Base-by-base conservation (phyloP, 1,140 invertebrate species). In the Papilio helenus region DNA sequence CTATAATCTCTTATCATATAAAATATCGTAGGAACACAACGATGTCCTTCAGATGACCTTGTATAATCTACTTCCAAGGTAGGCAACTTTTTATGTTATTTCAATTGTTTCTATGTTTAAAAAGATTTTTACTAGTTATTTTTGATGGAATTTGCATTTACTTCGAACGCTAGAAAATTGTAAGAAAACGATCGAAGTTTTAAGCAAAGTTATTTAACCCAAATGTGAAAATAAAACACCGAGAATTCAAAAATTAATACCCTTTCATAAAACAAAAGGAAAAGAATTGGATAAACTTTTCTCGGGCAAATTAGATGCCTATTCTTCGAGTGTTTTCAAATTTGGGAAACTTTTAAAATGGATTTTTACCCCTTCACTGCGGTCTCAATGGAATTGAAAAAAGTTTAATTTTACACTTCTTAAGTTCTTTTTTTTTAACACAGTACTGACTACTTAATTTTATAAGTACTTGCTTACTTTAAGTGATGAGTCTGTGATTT, bases 251-350 rank as follows among this genome's bases (percentile, higher is more conserved):
- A 34, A 68, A 26, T 68, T 61, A 61, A 68, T 29, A 16, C 23
- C 61, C 14, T 26, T 29, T 68, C 34, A 18, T 29, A 18, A 68
- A 61, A 61, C 58, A 23, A 26, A 68, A 58, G 23, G n/a, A 20
- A 65, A 29, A 68, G 23, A 7, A 34, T 29, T 68, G 61, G 23
- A 68, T 39, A 68, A 68, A 68, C 26, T 68, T 68, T 68, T 34
- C 23, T 3, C 61, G 12, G 7, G 16, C 58, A 18, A 68, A 68
- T 68, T 68, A 29, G 16, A 68, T 29, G 61, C 26, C 61, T 68
- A 68, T 68, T 68, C 26, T 29, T 29, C 23, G 23, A 68, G 26
- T 16, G 26, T 26, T 65, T 68, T 26, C 61, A 34, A 68, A 68
- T 68, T 34, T 1, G 26, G 26, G 16, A 29, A 68, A 68, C 9